A percentile compares a stretch with the other conserved stretches of the same genome.
These are phyloP conservation scores for Hemibagrus wyckioides DNA, from an alignment of 2,113 vertebrate species.

Conservation along the genomic window DNA sequence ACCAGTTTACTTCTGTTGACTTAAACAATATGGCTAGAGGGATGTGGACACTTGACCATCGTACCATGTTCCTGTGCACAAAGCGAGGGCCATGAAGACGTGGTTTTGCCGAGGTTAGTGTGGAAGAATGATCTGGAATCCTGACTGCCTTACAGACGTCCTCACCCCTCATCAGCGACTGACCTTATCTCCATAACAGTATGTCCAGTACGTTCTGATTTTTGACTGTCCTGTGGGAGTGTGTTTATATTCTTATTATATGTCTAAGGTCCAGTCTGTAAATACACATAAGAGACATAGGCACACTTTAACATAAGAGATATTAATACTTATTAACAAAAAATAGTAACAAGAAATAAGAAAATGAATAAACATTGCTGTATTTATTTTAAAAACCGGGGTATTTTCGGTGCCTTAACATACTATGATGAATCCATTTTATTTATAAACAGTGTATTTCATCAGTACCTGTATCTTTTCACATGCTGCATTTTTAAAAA, in stretches of 20 bases:
- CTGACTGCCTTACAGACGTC: not conserved
- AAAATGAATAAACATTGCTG: not conserved
- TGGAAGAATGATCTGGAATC: not conserved
- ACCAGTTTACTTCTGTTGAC: constrained; percentile 5
- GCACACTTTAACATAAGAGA: not conserved
- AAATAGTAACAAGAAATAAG: too few relatives aligned
- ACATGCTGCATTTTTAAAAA: too few relatives aligned
- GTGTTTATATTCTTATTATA: not conserved
- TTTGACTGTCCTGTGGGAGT: constrained; percentile 3
- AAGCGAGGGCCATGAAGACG: not conserved
- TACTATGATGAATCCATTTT: too few relatives aligned
- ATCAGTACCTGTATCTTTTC: too few relatives aligned
- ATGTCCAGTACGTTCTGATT: too few relatives aligned
- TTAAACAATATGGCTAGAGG: not conserved
- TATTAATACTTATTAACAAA: too few relatives aligned
- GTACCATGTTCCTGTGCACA: not conserved
- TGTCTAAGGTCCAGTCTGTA: not conserved
- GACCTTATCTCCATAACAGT: not conserved
- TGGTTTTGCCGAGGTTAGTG: not conserved
- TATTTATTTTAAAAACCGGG: not conserved
- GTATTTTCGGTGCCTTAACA: not conserved
- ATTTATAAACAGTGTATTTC: too few relatives aligned
- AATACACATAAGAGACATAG: not conserved
- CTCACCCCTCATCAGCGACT: not conserved
- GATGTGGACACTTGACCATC: not conserved